Base-by-base conservation (phyloP, 2,797 vertebrate genomes). In the Clarias fuscus region DNA sequence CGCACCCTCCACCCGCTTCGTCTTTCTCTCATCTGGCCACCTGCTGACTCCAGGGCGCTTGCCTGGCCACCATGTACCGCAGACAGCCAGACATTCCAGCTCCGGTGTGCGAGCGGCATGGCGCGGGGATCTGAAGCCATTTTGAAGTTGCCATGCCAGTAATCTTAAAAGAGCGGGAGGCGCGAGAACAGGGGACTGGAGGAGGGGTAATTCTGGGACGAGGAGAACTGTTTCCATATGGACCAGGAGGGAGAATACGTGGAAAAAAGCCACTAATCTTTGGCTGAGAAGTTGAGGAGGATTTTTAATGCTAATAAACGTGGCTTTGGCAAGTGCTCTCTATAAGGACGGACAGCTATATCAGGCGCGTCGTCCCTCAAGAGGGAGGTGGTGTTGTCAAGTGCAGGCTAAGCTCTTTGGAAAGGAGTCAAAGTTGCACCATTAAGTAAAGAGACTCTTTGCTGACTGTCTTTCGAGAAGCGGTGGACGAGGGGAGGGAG, bases 191-290 rank as follows among this genome's bases (percentile, higher is more conserved):
- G 77, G 78, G 87, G 86, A 85, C 58, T 89, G 86, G 84, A 89
- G 86, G 88, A 84, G 90, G 86, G 86, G 85, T 80, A 84, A 85
- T 87, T 91, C 67, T 90, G 90, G 91, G 92, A 94, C 92, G 90
- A 91, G 93, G 93, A 90, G 90, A 93, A 94, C 91, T 91, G 90
- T 92, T 94, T 94, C 93, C 93, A 93, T 93, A 94, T 93, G 93
- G 91, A 92, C 91, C 92, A 93, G 92, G 91, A 91, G 90, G 89
- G 93, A 68, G 87, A 90, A 93, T 93, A 94, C 91, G 93, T 94
- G 94, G 93, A 94, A 93, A 91, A 90, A 91, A 89, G 93, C 93
- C 93, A 94, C 91, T 91, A 92, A 91, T 93, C 90, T 93, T 91
- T 92, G 91, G 91, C 92, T 93, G 91, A 90, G 91, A 92, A 91